A percentile compares a stretch with the other conserved stretches of the same genome.
Conservation (phyloP, 2,888 invertebrate species). For the Tetragnatha montana region DNA sequence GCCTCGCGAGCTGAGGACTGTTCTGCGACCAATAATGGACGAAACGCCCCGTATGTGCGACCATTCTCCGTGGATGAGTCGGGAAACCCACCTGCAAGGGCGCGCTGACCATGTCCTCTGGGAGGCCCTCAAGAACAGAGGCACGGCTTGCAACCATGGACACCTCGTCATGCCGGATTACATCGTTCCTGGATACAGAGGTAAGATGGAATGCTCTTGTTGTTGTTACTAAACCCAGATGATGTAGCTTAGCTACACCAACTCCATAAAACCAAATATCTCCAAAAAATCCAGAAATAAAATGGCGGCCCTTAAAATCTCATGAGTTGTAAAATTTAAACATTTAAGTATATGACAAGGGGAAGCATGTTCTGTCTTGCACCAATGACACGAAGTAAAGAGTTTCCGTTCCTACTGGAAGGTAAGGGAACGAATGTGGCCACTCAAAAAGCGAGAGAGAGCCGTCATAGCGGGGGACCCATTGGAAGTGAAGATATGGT, state of each 20-base stretch:
- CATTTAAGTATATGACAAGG: too few species aligned
- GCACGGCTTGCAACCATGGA: slow-evolving; percentile 51
- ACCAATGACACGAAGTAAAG: too few species aligned
- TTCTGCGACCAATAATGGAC: not conserved
- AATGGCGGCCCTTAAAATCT: too few species aligned
- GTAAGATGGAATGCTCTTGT: slow-evolving; percentile 24
- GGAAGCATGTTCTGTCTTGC: too few species aligned
- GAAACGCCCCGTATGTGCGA: slow-evolving; percentile 23
- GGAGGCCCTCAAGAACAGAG: slow-evolving; percentile 35
- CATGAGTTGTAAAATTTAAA: too few species aligned
- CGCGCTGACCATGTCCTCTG: slow-evolving; percentile 41
- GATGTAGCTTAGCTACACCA: not conserved
- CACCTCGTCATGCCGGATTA: slow-evolving; percentile 62
- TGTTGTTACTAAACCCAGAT: too few species aligned
- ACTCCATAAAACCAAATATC: not conserved
- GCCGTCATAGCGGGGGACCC: too few species aligned
- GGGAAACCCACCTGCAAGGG: slow-evolving; percentile 41
- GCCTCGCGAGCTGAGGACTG: slow-evolving; percentile 41
- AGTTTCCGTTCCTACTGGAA: too few species aligned
- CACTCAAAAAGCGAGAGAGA: too few species aligned
- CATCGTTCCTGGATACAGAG: slow-evolving; percentile 60
- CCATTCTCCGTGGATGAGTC: slow-evolving; percentile 43
- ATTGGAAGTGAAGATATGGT: too few species aligned
- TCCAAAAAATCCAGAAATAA: too few species aligned
- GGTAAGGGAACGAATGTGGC: too few species aligned